phyloP scores from a whole-genome alignment of 2,888 invertebrate genomes.

The Eremobia ochroleuca region DNA sequence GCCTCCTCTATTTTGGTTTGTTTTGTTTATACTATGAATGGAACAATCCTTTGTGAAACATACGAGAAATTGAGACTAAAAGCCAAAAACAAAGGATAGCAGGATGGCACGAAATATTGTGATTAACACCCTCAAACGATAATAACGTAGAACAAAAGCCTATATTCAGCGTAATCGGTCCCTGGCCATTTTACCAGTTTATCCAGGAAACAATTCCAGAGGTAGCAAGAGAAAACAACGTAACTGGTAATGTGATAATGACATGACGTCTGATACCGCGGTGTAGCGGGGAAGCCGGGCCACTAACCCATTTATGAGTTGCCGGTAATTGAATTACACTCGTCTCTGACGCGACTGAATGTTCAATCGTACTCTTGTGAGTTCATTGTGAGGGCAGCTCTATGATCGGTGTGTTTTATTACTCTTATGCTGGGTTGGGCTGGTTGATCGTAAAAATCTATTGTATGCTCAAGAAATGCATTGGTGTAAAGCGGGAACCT shows the following conservation, averaged over 20 bases:
- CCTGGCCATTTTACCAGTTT: constrained; percentile 17
- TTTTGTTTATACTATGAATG: not conserved
- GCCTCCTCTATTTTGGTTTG: not conserved
- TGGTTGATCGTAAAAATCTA: constrained; percentile 19
- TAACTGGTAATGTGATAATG: constrained; percentile 76
- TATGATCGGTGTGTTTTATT: constrained; percentile 34
- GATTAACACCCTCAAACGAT: constrained; percentile 1
- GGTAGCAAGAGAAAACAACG: constrained; percentile 60
- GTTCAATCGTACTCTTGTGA: constrained; percentile 56
- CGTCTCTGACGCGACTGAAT: constrained; percentile 70
- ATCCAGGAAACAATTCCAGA: constrained; percentile 42
- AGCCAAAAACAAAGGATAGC: not conserved
- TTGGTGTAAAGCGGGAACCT: not conserved
- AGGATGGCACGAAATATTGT: not conserved
- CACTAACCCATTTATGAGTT: constrained; percentile 84
- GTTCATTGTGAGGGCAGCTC: constrained; percentile 46
- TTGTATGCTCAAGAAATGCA: constrained; percentile 4
- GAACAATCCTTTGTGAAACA: not conserved
- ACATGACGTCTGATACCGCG: constrained; percentile 67
- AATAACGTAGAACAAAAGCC: not conserved
- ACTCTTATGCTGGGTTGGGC: constrained; percentile 1
- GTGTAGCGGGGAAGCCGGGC: constrained; percentile 79
- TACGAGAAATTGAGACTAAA: not conserved
- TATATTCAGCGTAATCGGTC: not conserved
- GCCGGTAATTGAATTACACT: constrained; percentile 84